Evolutionary conservation across 2,113 vertebrate species (phyloP).

Genomic region (Pomatorhinus ruficollis): DNA sequence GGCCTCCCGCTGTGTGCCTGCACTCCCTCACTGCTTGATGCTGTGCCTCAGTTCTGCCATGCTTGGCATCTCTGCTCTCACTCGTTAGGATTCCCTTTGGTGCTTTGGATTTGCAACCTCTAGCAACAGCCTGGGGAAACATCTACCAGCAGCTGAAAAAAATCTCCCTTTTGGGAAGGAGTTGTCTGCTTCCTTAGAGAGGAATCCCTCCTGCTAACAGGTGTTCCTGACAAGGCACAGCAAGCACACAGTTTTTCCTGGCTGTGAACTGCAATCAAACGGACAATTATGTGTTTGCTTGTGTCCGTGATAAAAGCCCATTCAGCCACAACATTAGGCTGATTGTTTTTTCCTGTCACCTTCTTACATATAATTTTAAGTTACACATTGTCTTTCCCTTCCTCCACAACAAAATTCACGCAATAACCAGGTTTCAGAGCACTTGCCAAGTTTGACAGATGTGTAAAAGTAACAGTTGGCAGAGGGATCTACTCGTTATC

Average conservation of each 20-base stretch:
- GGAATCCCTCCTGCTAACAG: background rate
- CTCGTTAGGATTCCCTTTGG: background rate
- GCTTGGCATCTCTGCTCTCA: accelerated
- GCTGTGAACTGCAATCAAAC: background rate
- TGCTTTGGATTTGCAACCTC: background rate
- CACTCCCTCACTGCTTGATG: background rate
- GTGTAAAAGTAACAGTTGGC: background rate
- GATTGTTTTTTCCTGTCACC: background rate
- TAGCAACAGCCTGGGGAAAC: background rate
- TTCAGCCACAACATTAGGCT: background rate
- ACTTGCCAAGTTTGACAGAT: background rate
- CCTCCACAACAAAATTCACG: background rate
- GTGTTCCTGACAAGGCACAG: background rate
- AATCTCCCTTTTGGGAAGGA: background rate
- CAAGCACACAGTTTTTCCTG: background rate
- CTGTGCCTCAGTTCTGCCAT: accelerated
- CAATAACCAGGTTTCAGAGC: background rate
- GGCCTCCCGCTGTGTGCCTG: background rate
- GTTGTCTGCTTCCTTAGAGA: background rate
- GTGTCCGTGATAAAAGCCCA: background rate
- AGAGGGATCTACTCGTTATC: background rate
- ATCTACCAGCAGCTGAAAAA: background rate
- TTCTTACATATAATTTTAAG: background rate
- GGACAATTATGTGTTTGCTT: background rate
- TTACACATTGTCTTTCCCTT: background rate